Evolutionary conservation across 2,797 vertebrate species (phyloP).

Genomic region (Tragopan temminckii): DNA sequence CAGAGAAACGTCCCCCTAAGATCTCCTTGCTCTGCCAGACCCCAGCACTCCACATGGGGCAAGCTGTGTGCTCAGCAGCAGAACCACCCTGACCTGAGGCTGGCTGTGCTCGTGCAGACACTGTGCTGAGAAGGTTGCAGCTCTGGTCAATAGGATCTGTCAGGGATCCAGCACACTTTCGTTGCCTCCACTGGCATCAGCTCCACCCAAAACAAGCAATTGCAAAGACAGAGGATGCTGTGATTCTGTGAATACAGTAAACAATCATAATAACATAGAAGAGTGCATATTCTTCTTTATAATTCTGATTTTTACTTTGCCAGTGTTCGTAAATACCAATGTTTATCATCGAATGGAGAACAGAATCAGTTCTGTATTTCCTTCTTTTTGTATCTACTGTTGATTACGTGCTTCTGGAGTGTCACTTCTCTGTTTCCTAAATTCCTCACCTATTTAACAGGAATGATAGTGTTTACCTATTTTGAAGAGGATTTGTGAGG

Average conservation of each 20-base stretch:
- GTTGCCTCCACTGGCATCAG: neutral
- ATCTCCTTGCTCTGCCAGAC: neutral
- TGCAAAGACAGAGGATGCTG: neutral
- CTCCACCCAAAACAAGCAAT: neutral
- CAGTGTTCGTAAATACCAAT: neutral
- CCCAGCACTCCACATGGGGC: neutral
- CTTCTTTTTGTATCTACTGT: neutral
- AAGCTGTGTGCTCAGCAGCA: neutral
- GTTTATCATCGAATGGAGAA: neutral
- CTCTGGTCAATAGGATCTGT: neutral
- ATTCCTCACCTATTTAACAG: neutral
- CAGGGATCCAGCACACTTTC: neutral
- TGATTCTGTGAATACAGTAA: neutral
- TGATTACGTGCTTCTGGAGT: neutral
- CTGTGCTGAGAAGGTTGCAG: neutral
- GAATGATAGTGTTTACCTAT: neutral
- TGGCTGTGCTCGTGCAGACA: neutral
- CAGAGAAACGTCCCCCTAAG: neutral
- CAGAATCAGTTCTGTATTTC: neutral
- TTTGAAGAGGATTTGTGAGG: conserved; percentile 7
- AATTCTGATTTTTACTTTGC: neutral
- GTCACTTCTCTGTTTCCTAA: neutral
- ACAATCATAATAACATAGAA: neutral
- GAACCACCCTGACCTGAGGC: neutral
- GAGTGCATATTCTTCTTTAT: neutral